Evolutionary conservation across 2,797 vertebrate species (phyloP).

Genomic region (Syngnathus rostellatus): DNA sequence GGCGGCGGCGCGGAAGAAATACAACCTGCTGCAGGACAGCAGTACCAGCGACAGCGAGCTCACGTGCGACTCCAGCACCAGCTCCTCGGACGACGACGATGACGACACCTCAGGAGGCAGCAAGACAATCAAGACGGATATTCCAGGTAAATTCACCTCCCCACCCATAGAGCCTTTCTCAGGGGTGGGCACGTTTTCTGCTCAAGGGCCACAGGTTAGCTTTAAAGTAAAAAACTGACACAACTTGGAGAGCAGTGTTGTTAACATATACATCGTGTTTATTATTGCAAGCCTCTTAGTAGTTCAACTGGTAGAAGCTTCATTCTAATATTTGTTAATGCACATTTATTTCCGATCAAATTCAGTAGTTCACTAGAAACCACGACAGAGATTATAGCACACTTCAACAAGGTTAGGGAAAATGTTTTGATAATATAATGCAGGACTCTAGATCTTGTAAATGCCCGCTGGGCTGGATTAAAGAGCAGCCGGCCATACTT

Average conservation of each 20-base stretch:
- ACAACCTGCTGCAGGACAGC: conserved; percentile 98
- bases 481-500: background rate
- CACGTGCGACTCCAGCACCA: conserved; percentile 86
- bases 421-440: background rate
- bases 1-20: conserved; percentile 92
- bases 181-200: background rate
- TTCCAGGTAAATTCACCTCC: conserved; percentile 81
- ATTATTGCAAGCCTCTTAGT: no score
- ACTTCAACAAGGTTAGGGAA: no score
- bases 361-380: no score
- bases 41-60: conserved; percentile 98
- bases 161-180: background rate
- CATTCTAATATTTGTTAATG: no score
- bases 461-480: no score
- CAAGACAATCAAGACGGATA: conserved; percentile 96
- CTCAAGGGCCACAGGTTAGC: background rate
- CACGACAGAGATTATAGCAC: no score
- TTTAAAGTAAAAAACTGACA: background rate
- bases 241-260: background rate
- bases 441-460: background rate
- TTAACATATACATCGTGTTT: no score
- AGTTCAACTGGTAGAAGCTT: no score
- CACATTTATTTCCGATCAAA: no score
- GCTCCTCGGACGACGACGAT: conserved; percentile 78
- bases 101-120: conserved; percentile 89